A percentile compares a stretch with the other conserved stretches of the same genome.
These are phyloP conservation scores for Drosophila tsacasi DNA, from an alignment of 1,140 invertebrate species.

Conservation along the genomic window DNA sequence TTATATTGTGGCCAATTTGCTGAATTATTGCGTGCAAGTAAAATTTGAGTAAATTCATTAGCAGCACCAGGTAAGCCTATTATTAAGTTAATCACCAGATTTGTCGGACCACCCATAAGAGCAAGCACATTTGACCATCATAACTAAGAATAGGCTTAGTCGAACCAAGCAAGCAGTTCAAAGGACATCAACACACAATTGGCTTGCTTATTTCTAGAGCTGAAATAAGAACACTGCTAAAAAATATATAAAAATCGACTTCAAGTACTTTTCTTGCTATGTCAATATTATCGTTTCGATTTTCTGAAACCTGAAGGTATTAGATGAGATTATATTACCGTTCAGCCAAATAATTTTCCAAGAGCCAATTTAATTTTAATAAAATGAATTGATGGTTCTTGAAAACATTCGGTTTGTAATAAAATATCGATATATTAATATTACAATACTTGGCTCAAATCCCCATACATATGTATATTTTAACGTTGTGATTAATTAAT, in stretches of 20 bases:
- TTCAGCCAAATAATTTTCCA: too few species aligned
- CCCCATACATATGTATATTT: too few species aligned
- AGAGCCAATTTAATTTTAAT: too few species aligned
- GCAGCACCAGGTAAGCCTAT: constrained; percentile 21
- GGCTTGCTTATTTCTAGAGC: neutral
- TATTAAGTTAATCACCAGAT: constrained; percentile 13
- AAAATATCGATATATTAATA: too few species aligned
- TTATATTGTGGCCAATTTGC: neutral
- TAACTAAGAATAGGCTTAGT: constrained; percentile 2
- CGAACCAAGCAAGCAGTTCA: neutral
- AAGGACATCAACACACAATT: neutral
- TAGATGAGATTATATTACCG: too few species aligned
- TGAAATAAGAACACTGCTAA: neutral
- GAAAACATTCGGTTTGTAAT: too few species aligned
- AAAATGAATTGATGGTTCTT: too few species aligned
- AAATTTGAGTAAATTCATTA: constrained; percentile 7
- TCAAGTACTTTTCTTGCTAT: neutral
- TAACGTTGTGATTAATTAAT: too few species aligned
- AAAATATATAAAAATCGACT: neutral
- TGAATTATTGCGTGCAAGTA: constrained; percentile 1
- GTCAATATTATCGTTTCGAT: neutral
- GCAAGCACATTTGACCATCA: neutral
- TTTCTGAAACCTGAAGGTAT: too few species aligned
- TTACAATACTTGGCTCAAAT: too few species aligned
- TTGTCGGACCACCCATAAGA: neutral